Evolutionary conservation across 2,113 vertebrate genomes (phyloP).

Genomic region (Phylloscopus trochilus): DNA sequence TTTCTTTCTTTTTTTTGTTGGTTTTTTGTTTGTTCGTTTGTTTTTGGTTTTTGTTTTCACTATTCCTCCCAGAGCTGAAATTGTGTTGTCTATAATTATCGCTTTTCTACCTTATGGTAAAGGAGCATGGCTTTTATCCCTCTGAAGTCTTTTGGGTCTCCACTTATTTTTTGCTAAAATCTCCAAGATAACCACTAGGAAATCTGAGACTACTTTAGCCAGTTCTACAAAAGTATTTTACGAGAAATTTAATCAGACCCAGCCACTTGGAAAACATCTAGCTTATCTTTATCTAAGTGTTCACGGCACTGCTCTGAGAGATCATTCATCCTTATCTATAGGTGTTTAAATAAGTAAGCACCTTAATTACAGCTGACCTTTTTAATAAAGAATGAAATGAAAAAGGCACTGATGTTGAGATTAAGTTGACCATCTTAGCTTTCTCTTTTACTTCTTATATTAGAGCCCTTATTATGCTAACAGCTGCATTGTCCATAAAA

Average conservation of each 20-base stretch:
- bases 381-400: conserved; percentile 49
- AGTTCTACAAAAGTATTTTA: neutral
- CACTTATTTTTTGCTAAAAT: neutral
- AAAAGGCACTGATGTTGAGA: conserved; percentile 13
- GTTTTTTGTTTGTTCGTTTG: no score
- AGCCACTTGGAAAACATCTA: conserved; percentile 6
- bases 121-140: neutral
- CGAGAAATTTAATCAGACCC: neutral
- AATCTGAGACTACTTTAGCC: neutral
- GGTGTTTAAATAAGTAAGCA: conserved; percentile 49
- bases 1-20: no score
- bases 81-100: neutral
- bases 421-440: neutral
- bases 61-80: neutral
- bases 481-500: neutral
- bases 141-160: neutral
- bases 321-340: conserved; percentile 36
- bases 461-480: neutral
- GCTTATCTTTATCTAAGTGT: conserved; percentile 4
- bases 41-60: neutral
- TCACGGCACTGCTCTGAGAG: neutral
- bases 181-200: neutral
- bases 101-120: neutral
- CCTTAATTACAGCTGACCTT: conserved; percentile 56
- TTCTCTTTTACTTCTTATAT: neutral